Base-by-base conservation (phyloP, 2,888 invertebrate species). In the Pristionchus arcanus region DNA sequence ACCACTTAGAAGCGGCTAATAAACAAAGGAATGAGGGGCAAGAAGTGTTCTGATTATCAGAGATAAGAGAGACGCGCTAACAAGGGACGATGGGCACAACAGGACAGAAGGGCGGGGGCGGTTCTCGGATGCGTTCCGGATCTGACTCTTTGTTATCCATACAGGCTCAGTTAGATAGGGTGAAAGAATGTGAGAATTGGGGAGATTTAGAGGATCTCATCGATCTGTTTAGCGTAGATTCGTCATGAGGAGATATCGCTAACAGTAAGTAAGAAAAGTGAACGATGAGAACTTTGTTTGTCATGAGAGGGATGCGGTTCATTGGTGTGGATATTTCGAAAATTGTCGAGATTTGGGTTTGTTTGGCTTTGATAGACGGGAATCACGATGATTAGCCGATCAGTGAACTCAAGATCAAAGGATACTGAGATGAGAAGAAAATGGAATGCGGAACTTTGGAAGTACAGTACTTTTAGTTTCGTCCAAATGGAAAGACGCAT, bases 251-350 rank as follows among this genome's bases (percentile, higher is more conserved):
- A 25, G 74, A 42, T 74, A 74, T 74, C 74, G 37, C 74, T 74
- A 74, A 74, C 81, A 81, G 42, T 81, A 81, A n/a, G 74, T 77
- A 37, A 81, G 81, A 81, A 81, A 81, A 81, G n/a, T 49, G 81
- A 81, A 81, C 74, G 74, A 31, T 13, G n/a, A 16, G n/a, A 49
- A 49, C 37, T n/a, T 49, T 81, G 81, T 81, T 77, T 49, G 49
- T 21, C 37, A 21, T 34, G 21, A 37, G 21, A 63, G 7, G 74
- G 74, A 74, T 25, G 74, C 25, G 63, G 63, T 63, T 63, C 63
- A 63, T 63, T 74, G 74, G 74, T 74, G 37, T 25, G 74, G 68
- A 71, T 71, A 34, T 74, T 74, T 74, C 19, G 74, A 74, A 74
- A 74, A 74, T 74, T 37, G 34, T 16, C 37, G 31, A 74, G 34